Conservation (phyloP, 2,797 vertebrate genomes). For the Ceryle rudis region DNA sequence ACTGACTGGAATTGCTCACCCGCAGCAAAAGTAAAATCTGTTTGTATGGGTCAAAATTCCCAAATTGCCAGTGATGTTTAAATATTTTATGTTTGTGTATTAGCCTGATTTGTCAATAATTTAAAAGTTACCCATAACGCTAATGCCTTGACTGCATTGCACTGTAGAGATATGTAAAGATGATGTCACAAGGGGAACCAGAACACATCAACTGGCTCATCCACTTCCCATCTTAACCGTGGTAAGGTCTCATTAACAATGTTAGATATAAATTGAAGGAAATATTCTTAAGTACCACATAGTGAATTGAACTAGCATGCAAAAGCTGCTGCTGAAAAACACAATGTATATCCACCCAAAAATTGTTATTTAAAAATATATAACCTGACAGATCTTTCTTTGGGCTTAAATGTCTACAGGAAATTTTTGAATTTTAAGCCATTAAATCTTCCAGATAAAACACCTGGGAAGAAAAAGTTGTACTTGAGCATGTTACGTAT, state of each 20-base stretch:
- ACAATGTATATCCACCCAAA: background rate
- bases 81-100: background rate
- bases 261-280: background rate
- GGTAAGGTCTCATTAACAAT: background rate
- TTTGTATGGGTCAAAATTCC: background rate
- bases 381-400: background rate
- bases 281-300: background rate
- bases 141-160: background rate
- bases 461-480: background rate
- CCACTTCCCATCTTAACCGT: background rate
- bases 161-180: background rate
- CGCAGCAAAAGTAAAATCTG: background rate
- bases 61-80: background rate
- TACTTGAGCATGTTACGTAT: background rate
- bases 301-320: background rate
- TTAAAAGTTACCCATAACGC: background rate
- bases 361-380: background rate
- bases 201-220: background rate
- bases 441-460: background rate
- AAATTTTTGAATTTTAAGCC: background rate
- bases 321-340: background rate
- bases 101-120: background rate
- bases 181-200: background rate
- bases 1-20: background rate
- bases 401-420: background rate